These are phyloP conservation scores for Pteropus rufus DNA, from an alignment of 2,797 vertebrate species.

Conservation along the genomic window DNA sequence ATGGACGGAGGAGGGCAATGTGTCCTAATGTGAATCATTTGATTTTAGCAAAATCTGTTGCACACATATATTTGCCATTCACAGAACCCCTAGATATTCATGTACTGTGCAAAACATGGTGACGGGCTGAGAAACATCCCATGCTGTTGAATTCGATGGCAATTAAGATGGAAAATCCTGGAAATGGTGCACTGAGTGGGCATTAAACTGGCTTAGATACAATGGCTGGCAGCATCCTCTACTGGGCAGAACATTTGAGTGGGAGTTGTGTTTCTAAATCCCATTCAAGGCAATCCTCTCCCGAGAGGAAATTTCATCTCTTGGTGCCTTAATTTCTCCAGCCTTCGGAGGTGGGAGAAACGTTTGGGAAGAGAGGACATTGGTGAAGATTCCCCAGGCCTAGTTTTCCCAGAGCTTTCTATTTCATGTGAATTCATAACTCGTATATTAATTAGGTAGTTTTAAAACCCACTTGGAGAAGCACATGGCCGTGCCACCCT, in stretches of 20 bases:
- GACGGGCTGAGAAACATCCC: slow-evolving; percentile 13
- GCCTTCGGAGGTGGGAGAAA: not conserved
- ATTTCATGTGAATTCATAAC: not conserved
- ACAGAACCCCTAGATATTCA: slow-evolving; percentile 22
- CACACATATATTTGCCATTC: slow-evolving; percentile 45
- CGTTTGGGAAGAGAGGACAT: not conserved
- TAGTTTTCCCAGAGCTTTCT: not conserved
- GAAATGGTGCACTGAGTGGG: not conserved
- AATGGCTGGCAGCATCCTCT: not conserved
- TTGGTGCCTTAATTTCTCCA: not conserved
- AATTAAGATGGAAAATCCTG: slow-evolving; percentile 54
- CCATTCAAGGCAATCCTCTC: not conserved
- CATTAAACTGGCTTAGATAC: not conserved
- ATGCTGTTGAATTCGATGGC: not conserved
- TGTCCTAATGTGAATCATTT: slow-evolving; percentile 42
- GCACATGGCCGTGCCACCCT: too few species aligned
- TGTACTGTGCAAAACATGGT: slow-evolving; percentile 27
- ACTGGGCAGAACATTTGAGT: not conserved
- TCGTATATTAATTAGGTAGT: not conserved
- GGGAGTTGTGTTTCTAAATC: not conserved
- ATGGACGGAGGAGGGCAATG: slow-evolving; percentile 36
- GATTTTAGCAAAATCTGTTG: slow-evolving; percentile 43
- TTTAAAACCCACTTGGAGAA: slow-evolving; percentile 1
- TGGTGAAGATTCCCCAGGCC: not conserved
- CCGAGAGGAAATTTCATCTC: not conserved